These are phyloP conservation scores for Drymodes brunneopygia DNA, from an alignment of 2,113 vertebrate genomes.

Conservation along the genomic window DNA sequence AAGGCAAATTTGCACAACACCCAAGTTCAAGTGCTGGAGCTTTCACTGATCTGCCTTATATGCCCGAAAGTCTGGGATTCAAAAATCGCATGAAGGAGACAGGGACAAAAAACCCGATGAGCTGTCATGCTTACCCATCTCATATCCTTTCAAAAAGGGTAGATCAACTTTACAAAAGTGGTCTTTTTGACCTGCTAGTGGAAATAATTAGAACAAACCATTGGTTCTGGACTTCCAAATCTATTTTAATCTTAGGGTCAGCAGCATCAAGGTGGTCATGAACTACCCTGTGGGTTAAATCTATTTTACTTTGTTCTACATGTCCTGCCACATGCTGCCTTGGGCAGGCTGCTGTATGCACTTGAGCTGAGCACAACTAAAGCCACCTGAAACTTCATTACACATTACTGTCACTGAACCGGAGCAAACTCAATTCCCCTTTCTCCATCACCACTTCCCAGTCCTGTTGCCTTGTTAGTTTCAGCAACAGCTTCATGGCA, in stretches of 20 bases:
- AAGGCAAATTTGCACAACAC: not conserved
- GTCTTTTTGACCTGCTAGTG: not conserved
- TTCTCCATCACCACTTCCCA: not conserved
- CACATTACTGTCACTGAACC: not conserved
- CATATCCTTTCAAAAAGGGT: not conserved
- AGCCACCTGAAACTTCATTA: not conserved
- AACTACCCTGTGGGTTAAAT: not conserved
- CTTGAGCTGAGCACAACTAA: not conserved
- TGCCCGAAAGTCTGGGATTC: not conserved
- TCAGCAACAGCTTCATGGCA: not conserved
- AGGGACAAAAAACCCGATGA: accelerated
- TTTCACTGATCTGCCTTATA: not conserved
- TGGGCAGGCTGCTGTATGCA: not conserved
- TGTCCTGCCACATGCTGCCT: not conserved
- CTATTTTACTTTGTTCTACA: not conserved
- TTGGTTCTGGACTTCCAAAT: not conserved
- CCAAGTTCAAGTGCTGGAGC: not conserved
- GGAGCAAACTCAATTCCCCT: not conserved
- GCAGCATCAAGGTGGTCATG: not conserved
- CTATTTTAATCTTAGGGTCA: not conserved
- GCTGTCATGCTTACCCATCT: not conserved
- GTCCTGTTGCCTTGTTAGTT: too few species aligned
- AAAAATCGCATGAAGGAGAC: not conserved
- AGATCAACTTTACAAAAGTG: not conserved
- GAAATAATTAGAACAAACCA: not conserved